phyloP scores from a whole-genome alignment of 2,797 vertebrate genomes.

The Bryconaethiops microstoma region DNA sequence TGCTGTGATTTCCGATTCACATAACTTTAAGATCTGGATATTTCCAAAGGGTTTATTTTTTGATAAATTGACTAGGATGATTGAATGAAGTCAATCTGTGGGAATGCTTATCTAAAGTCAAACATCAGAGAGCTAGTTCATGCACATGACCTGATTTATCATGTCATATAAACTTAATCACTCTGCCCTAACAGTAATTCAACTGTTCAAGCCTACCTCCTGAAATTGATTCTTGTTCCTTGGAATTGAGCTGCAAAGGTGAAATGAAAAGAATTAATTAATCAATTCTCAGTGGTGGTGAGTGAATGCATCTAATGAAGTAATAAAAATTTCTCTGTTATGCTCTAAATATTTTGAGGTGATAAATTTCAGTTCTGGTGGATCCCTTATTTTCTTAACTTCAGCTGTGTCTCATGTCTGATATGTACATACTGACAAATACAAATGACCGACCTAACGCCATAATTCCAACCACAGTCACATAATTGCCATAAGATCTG shows the following conservation, averaged over 20 bases:
- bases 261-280: constrained; percentile 15
- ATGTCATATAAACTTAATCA: background rate
- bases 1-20: background rate
- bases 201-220: constrained; percentile 79
- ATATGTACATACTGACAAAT: constrained; percentile 31
- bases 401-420: constrained; percentile 24
- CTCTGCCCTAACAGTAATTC: background rate
- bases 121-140: no score
- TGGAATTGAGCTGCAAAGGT: constrained; percentile 86
- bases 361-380: background rate
- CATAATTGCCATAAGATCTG: constrained; percentile 33
- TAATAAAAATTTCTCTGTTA: constrained; percentile 14
- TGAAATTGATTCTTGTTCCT: constrained; percentile 98
- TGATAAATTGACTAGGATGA: background rate
- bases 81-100: no score
- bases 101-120: background rate
- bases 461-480: constrained; percentile 24
- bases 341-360: constrained; percentile 37
- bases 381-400: constrained; percentile 36
- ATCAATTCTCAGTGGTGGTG: constrained; percentile 33
- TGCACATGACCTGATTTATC: no score
- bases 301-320: constrained; percentile 19
- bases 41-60: background rate
- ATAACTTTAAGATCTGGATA: background rate
- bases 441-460: background rate